Conservation (phyloP, 2,113 vertebrate species). For the Osmerus eperlanus region DNA sequence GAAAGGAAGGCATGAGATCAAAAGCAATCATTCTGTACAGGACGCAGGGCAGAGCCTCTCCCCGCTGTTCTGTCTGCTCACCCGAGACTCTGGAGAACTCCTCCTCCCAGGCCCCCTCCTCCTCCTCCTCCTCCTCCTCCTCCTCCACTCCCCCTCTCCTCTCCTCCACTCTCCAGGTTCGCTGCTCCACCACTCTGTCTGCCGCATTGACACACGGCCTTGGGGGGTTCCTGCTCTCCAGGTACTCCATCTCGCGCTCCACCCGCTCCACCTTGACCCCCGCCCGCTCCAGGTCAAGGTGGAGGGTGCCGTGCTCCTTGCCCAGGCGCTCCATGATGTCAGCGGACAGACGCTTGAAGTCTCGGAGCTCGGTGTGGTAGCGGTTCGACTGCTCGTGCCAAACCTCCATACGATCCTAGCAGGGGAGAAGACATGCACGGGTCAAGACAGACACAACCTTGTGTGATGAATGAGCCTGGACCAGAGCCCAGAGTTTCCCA, state of each 20-base stretch:
- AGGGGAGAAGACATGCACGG: not conserved
- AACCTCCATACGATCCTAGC: constrained; percentile 85
- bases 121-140: constrained; percentile 76
- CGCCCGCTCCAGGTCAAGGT: constrained; percentile 75
- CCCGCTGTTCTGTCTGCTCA: constrained; percentile 59
- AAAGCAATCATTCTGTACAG: constrained; percentile 15
- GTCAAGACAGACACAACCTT: not conserved
- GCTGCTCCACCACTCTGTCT: constrained; percentile 82
- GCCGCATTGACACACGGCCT: constrained; percentile 82
- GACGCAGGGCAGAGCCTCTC: not conserved
- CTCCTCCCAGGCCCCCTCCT: constrained; percentile 76
- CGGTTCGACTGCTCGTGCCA: constrained; percentile 88
- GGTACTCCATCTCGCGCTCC: constrained; percentile 87
- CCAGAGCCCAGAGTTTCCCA: no score
- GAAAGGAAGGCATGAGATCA: constrained; percentile 33
- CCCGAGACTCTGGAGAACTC: constrained; percentile 83
- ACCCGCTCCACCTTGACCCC: constrained; percentile 76
- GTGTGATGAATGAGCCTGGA: no score
- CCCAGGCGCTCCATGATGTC: constrained; percentile 77
- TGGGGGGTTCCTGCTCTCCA: constrained; percentile 83
- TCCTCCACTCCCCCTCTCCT: constrained; percentile 71
- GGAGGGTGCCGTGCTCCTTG: constrained; percentile 76
- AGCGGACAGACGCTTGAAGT: constrained; percentile 86
- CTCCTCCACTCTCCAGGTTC: constrained; percentile 74
- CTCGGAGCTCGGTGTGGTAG: constrained; percentile 81